Base-by-base conservation (phyloP, 2,113 vertebrate species). In the Gasterosteus aculeatus region DNA sequence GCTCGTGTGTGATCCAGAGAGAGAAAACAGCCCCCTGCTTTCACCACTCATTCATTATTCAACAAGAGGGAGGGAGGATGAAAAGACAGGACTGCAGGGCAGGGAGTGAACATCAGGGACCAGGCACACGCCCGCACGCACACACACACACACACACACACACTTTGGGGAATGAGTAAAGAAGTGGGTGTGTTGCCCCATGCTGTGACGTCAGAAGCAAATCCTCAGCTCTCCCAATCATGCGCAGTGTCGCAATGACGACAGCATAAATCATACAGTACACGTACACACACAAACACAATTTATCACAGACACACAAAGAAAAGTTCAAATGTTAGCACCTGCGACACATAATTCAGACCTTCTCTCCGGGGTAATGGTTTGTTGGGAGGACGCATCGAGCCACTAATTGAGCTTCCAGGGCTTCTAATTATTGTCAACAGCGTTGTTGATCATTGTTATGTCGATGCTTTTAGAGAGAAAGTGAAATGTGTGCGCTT, bases 11-110 rank as follows among this genome's bases (percentile, higher is more conserved):
- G 75, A 78, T 77, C 46, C 2, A 44, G 26, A 54, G 68, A 46
- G 46, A 75, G 69, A 83, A 69, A 85, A 83, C 83, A 77, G 35
- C 70, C 71, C 74, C 31, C 76, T 76, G 77, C 82, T 78, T 84
- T 75, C 79, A 72, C 56, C 22, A 60, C 72, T 85, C 72, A 91
- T 91, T 79, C 31, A 91, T 91, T 87, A 90, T 90, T 93, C 80
- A 88, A 29, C n/a, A 73, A 75, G 80, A 74, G 60, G 51, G 59
- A 75, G 71, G n/a, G 15, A 8, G 33, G 44, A 47, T 51, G 65
- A 57, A 35, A 33, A 60, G 68, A 63, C 53, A 87, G 77, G 75
- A 83, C 84, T 84, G 86, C 88, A 91, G 91, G 79, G 73, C 66
- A 81, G 81, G 85, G 86, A 86, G 88, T 88, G 86, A 82, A 86